phyloP scores from a whole-genome alignment of 2,113 vertebrate species.

The Dinomys branickii region DNA sequence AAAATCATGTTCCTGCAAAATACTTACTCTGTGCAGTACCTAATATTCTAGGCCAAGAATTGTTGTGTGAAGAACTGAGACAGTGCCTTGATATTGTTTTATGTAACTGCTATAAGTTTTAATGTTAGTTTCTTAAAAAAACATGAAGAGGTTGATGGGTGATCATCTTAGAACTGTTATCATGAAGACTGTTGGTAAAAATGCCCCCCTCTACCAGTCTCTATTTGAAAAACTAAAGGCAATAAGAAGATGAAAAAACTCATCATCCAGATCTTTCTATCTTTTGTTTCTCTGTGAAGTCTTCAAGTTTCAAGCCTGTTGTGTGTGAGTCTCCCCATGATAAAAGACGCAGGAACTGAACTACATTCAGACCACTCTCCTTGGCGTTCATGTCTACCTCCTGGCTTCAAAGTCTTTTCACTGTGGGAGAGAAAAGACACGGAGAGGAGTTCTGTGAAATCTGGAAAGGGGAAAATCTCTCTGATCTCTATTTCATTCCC shows the following conservation, averaged over 20 bases:
- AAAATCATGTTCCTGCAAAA: slow-evolving; percentile 31
- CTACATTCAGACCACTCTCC: not conserved
- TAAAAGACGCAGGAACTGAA: not conserved
- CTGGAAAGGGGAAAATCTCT: not conserved
- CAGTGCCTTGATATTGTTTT: not conserved
- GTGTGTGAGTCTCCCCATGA: not conserved
- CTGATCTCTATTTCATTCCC: not conserved
- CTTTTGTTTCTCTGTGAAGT: not conserved
- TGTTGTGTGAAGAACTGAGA: slow-evolving; percentile 8
- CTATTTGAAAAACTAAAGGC: slow-evolving; percentile 11
- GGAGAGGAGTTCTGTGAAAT: not conserved
- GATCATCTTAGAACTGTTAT: not conserved
- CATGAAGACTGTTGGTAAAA: not conserved
- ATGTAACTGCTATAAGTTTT: not conserved
- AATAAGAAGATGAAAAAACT: not conserved
- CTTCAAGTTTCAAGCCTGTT: not conserved
- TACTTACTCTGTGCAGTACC: slow-evolving; percentile 43
- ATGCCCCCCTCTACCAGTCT: not conserved
- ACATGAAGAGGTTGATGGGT: not conserved
- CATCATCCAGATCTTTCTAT: not conserved
- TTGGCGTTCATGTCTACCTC: not conserved
- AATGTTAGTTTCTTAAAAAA: not conserved
- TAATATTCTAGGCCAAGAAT: slow-evolving; percentile 12
- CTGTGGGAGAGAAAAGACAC: not conserved
- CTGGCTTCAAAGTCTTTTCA: not conserved